Base-by-base conservation (phyloP, 1,140 invertebrate genomes). In the Cyphomyrmex costatus region DNA sequence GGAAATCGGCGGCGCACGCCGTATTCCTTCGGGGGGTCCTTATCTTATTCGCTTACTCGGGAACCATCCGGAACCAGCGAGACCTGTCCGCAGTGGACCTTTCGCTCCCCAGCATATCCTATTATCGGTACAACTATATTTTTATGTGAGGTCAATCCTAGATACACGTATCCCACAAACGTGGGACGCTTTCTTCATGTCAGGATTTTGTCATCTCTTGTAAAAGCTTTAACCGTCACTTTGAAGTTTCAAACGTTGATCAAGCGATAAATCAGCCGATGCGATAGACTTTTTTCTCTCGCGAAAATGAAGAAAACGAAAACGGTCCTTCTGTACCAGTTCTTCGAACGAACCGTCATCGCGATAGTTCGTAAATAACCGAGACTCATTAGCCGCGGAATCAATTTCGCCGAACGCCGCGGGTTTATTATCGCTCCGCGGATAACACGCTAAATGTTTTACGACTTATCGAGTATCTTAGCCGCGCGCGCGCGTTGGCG, bases 21-120 rank as follows among this genome's bases (percentile, higher is more conserved):
- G 91, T 91, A 92, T 68, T 68, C 91, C 89, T 94, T 94, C 93
- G 93, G 94, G 89, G 93, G 94, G 93, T 94, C 93, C 93, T 95
- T 95, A 94, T 95, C 94, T 95, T 88, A 88, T 89, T 85, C 90
- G 92, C 93, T 94, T 88, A 86, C 80, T 70, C 86, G 70, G 90
- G 65, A 91, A 91, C 90, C 90, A 91, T 92, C 91, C 92, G 88
- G 88, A 73, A 89, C 56, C 65, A 60, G 56, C 83, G 90, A 93
- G 92, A 93, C 91, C 92, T 91, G 91, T 92, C 92, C 92, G 89
- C 92, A n/a, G n/a, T n/a, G 91, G 66, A 92, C 90, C 86, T 86
- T 87, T 90, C 90, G 89, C 85, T 90, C 87, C 88, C 76, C 91
- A 93, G 87, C 92, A 92, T n/a, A n/a, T 94, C 89, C 91, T 91